Conservation (phyloP, 2,113 vertebrate genomes). For the Marmota monax region DNA sequence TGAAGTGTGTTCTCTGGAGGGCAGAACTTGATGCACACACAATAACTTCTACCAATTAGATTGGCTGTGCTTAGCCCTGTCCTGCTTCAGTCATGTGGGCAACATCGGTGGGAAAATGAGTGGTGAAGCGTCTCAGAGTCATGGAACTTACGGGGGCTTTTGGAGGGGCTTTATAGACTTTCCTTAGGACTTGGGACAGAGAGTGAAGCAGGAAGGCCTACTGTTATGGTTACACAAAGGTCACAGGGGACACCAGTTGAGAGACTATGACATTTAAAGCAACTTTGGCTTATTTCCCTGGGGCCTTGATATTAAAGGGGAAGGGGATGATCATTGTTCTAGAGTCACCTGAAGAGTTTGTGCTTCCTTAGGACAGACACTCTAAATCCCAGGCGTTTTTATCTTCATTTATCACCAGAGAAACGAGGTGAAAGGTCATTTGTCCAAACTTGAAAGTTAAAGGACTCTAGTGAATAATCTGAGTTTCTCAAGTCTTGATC, state of each 20-base stretch:
- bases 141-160: neutral
- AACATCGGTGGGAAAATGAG: neutral
- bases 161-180: neutral
- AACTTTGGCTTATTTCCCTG: conserved; percentile 48
- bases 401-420: conserved; percentile 18
- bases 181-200: neutral
- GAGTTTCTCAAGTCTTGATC: neutral
- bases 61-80: neutral
- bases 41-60: neutral
- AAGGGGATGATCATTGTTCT: conserved; percentile 27
- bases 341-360: conserved; percentile 48
- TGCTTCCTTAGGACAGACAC: neutral
- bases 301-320: conserved; percentile 43
- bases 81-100: neutral
- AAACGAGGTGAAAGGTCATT: neutral
- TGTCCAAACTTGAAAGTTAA: neutral
- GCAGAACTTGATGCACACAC: neutral
- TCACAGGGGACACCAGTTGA: neutral
- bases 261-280: conserved; percentile 56
- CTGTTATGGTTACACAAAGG: conserved; percentile 26
- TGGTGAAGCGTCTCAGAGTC: conserved; percentile 8
- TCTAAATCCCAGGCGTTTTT: conserved; percentile 12
- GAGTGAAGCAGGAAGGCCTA: neutral
- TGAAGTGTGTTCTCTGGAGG: neutral
- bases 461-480: neutral